phyloP scores from a whole-genome alignment of 2,113 vertebrate species.

The Rhagologus leucostigma region DNA sequence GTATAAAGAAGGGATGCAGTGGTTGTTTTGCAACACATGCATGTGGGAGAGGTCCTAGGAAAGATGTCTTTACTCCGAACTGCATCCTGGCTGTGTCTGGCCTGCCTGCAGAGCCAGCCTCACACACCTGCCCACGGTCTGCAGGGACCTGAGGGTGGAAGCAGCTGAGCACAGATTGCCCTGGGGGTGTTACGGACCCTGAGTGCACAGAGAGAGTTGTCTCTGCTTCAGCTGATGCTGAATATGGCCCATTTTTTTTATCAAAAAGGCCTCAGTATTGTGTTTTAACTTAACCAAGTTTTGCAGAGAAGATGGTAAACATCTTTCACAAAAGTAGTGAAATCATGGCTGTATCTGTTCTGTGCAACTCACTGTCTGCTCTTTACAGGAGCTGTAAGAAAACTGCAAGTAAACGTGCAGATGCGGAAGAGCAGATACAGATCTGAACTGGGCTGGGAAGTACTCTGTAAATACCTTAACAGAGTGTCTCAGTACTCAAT shows the following conservation, averaged over 20 bases:
- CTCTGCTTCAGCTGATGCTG: neutral
- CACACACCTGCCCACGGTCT: neutral
- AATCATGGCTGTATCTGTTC: fast-evolving
- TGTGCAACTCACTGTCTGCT: neutral
- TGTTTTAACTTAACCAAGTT: neutral
- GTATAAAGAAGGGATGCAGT: neutral
- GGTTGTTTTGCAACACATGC: neutral
- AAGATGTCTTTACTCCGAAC: neutral
- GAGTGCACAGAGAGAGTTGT: neutral
- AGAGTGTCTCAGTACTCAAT: slow-evolving; percentile 12
- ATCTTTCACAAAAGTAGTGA: neutral
- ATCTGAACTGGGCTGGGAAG: neutral
- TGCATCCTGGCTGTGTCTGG: neutral
- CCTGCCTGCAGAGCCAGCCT: neutral
- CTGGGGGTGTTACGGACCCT: fast-evolving
- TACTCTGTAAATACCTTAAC: neutral
- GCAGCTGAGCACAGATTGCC: neutral
- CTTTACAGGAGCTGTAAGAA: neutral
- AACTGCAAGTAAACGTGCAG: neutral
- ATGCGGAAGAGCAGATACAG: neutral
- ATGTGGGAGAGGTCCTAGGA: neutral
- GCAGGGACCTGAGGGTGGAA: neutral
- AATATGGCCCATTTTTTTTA: neutral
- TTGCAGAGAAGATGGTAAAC: neutral
- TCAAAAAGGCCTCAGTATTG: neutral